These are phyloP conservation scores for Papilio polyxenes DNA, from an alignment of 1,140 invertebrate species.

Conservation along the genomic window DNA sequence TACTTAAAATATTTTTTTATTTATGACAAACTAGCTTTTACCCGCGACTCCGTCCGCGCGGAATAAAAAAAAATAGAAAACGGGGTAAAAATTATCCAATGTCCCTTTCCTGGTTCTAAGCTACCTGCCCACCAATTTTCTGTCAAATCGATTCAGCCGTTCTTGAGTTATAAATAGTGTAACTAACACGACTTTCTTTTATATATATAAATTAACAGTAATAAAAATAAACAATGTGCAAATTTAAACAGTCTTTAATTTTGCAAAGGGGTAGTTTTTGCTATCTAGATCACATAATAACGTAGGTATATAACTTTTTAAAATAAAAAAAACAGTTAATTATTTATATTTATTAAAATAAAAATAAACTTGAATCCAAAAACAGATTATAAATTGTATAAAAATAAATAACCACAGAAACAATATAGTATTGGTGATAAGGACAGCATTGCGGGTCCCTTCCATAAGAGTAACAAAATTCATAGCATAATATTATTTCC, in stretches of 20 bases:
- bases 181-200: too few species aligned
- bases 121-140: too few species aligned
- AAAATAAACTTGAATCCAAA: background rate
- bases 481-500: background rate
- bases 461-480: background rate
- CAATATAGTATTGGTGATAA: too few species aligned
- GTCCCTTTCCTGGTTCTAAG: too few species aligned
- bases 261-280: background rate
- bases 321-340: background rate
- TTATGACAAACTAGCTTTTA: background rate
- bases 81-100: too few species aligned
- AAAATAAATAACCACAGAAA: background rate
- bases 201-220: too few species aligned
- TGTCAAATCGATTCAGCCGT: too few species aligned
- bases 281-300: background rate
- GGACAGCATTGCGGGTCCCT: too few species aligned
- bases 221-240: background rate
- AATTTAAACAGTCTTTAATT: background rate
- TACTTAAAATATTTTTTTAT: background rate
- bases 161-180: too few species aligned
- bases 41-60: too few species aligned
- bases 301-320: too few species aligned
- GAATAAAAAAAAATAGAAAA: too few species aligned
- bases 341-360: background rate
- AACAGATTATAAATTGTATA: background rate